Conservation (phyloP, 1,140 invertebrate genomes). For the Gryllus bimaculatus region DNA sequence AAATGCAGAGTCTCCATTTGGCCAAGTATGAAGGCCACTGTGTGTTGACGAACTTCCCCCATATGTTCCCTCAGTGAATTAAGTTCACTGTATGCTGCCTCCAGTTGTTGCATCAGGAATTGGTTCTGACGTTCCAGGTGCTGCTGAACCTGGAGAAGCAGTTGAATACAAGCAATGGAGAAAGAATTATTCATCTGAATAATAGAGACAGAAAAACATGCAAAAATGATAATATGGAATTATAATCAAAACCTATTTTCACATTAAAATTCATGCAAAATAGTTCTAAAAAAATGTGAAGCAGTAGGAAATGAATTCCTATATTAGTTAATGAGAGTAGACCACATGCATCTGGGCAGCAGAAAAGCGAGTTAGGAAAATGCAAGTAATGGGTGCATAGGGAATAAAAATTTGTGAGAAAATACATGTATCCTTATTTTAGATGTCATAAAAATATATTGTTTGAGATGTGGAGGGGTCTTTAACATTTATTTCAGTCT, state of each 20-base stretch:
- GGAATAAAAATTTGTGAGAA: no score
- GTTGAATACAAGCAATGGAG: background rate
- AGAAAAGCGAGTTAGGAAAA: no score
- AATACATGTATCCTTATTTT: no score
- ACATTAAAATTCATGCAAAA: background rate
- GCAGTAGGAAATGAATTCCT: no score
- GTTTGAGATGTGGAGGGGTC: background rate
- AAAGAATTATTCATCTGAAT: background rate
- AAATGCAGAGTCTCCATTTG: slow-evolving; percentile 20
- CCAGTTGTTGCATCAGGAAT: slow-evolving; percentile 18
- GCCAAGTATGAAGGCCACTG: slow-evolving; percentile 18
- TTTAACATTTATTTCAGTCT: background rate
- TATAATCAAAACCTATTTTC: background rate
- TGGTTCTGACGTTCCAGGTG: slow-evolving; percentile 16
- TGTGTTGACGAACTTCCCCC: slow-evolving; percentile 20
- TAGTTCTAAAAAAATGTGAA: background rate
- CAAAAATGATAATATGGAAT: background rate
- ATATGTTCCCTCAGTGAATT: slow-evolving; percentile 19
- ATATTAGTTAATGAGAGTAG: background rate
- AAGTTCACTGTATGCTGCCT: slow-evolving; percentile 18
- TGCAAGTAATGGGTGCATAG: no score
- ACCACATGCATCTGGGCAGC: no score
- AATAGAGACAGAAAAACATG: background rate
- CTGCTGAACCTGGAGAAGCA: slow-evolving; percentile 13
- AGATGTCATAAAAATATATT: background rate